phyloP scores from a whole-genome alignment of 2,113 vertebrate genomes.

The Cavia porcellus region DNA sequence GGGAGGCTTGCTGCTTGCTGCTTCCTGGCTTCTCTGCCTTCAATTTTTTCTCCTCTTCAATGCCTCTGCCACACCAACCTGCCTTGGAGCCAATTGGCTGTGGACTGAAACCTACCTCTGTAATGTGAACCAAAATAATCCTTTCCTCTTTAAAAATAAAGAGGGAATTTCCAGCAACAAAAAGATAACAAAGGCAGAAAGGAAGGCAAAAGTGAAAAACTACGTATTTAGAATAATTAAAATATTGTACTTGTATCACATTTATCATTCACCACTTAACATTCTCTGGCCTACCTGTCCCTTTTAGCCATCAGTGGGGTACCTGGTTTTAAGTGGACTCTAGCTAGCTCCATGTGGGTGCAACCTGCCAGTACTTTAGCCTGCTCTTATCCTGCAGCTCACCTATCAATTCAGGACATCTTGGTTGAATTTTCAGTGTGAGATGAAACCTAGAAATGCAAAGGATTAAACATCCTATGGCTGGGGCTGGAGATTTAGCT shows the following conservation, averaged over 20 bases:
- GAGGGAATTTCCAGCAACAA: background rate
- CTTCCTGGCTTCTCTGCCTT: background rate
- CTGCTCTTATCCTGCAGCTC: background rate
- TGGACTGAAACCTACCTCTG: background rate
- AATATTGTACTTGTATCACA: background rate
- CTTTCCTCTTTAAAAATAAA: background rate
- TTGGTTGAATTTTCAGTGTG: background rate
- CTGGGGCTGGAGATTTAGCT: too few relatives aligned
- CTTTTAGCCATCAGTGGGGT: background rate
- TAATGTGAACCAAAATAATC: background rate
- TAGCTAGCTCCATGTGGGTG: background rate
- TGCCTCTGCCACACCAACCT: background rate
- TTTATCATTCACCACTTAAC: background rate
- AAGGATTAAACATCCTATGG: slow-evolving; percentile 9
- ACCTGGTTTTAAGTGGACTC: background rate
- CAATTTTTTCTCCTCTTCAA: background rate
- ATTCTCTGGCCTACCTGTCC: background rate
- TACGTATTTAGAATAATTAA: background rate
- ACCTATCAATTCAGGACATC: background rate
- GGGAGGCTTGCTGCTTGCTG: background rate
- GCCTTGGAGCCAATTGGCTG: background rate
- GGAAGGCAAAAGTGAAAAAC: background rate
- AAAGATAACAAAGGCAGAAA: background rate
- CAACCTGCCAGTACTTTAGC: background rate
- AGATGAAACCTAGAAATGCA: background rate